These are phyloP conservation scores for Enteromius afrohamiltoni DNA, from an alignment of 2,797 vertebrate species.

Conservation along the genomic window DNA sequence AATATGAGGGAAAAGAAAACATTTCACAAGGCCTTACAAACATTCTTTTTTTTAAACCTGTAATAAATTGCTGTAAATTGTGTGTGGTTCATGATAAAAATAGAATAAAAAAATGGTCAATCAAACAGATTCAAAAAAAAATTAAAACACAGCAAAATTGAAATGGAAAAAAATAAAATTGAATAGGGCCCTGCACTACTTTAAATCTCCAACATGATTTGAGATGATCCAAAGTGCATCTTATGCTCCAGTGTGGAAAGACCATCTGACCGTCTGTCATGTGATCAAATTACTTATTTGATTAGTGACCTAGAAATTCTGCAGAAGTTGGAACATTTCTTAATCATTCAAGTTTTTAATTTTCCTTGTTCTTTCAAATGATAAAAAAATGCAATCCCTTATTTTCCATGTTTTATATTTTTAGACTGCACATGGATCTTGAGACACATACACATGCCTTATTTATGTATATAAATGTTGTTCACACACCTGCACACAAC, in stretches of 20 bases:
- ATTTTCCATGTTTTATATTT: neutral
- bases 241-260: neutral
- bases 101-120: neutral
- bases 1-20: neutral
- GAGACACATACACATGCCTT: neutral
- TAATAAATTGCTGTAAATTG: neutral
- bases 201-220: neutral
- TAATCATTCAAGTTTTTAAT: neutral
- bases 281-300: neutral
- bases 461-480: neutral
- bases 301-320: neutral
- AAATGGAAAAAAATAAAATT: neutral
- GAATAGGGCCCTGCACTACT: neutral
- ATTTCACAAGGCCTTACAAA: neutral
- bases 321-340: neutral
- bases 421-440: neutral
- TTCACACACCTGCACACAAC: slow-evolving; percentile 13
- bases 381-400: neutral
- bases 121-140: neutral
- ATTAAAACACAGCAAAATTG: neutral
- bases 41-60: neutral
- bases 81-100: neutral
- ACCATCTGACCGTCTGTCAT: neutral
- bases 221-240: neutral
- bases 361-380: neutral